A percentile compares a stretch with the other conserved stretches of the same genome.
phyloP scores from a whole-genome alignment of 2,888 invertebrate genomes.

The Lysandra bellargus region DNA sequence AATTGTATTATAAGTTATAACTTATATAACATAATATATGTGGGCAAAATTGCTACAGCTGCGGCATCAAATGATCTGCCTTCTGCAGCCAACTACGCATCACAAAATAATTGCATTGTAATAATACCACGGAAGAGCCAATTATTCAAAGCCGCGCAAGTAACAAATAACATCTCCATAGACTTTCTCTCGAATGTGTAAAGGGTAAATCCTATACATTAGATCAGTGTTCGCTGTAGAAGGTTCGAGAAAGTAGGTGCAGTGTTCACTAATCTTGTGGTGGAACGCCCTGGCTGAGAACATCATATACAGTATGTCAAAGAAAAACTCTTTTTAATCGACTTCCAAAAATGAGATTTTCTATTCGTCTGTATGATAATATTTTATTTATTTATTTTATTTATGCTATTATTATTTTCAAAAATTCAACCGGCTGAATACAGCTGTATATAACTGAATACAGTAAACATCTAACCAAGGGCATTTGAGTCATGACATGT shows the following conservation, averaged over 20 bases:
- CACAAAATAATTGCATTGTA: conserved; percentile 9
- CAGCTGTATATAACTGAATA: too few species aligned
- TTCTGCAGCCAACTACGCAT: neutral
- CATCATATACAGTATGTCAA: neutral
- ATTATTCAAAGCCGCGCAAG: conserved; percentile 23
- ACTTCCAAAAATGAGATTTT: neutral
- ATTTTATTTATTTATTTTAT: too few species aligned
- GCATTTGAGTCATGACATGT: too few species aligned
- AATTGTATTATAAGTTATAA: too few species aligned
- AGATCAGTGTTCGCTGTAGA: conserved; percentile 37
- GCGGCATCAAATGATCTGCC: neutral
- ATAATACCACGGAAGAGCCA: neutral
- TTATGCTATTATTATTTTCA: too few species aligned
- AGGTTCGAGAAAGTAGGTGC: conserved; percentile 42
- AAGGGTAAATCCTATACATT: conserved; percentile 39
- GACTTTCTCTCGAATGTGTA: conserved; percentile 40
- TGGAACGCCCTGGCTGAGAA: conserved; percentile 39
- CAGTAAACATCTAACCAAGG: too few species aligned
- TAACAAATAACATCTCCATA: conserved; percentile 38
- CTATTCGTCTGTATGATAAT: neutral
- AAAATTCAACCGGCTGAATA: too few species aligned
- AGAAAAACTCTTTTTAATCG: neutral
- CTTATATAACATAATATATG: too few species aligned
- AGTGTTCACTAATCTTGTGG: conserved; percentile 43
- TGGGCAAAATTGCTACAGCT: neutral